A percentile compares a stretch with the other conserved stretches of the same genome.
Evolutionary conservation across 2,797 vertebrate species (phyloP).

Genomic region (Onychomys torridus): DNA sequence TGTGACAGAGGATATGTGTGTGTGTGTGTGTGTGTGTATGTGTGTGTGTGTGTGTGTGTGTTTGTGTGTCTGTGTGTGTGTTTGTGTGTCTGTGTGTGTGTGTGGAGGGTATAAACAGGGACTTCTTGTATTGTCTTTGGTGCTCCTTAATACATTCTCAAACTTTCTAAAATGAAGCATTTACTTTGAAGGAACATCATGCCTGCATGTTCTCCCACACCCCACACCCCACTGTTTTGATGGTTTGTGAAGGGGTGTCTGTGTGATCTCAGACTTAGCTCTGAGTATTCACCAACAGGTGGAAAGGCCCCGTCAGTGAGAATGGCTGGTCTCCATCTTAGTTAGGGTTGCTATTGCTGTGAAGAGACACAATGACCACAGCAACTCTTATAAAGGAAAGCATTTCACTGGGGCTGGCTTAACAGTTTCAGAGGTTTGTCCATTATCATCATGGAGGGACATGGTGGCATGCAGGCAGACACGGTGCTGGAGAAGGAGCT

Average conservation of each 20-base stretch:
- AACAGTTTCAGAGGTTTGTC: background rate
- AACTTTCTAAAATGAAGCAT: background rate
- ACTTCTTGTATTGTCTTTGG: background rate
- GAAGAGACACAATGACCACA: background rate
- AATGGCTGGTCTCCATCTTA: background rate
- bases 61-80: too few species aligned
- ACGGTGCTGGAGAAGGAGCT: background rate
- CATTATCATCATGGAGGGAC: background rate
- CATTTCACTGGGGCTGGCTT: background rate
- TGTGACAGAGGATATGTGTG: too few species aligned
- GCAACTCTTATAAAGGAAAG: background rate
- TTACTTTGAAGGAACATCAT: background rate
- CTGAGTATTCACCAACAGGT: background rate
- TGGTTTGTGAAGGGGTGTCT: background rate
- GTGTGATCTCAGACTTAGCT: fast-evolving
- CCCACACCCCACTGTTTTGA: background rate
- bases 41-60: too few species aligned
- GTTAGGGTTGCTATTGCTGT: background rate
- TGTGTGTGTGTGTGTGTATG: too few species aligned
- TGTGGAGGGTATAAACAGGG: fast-evolving
- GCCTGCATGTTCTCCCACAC: background rate
- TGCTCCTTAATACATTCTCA: background rate
- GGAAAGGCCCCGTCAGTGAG: background rate
- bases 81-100: fast-evolving
- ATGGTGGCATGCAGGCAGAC: background rate